Evolutionary conservation across 1,140 invertebrate species (phyloP).

Genomic region (Papilio polytes): DNA sequence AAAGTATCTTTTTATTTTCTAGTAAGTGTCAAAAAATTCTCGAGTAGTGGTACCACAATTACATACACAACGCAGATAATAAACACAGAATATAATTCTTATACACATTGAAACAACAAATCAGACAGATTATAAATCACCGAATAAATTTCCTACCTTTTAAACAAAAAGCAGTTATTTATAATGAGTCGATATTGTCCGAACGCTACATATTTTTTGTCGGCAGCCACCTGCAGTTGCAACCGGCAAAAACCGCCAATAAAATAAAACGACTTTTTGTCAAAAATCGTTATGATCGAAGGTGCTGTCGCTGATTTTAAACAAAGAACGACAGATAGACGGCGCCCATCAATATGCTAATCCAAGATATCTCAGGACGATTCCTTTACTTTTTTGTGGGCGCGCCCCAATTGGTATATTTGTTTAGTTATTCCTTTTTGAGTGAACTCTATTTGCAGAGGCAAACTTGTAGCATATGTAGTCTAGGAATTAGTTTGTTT

Average conservation of each 20-base stretch:
- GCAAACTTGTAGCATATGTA: slow-evolving; percentile 59
- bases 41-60: background rate
- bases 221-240: slow-evolving; percentile 71
- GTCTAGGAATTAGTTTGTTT: slow-evolving; percentile 48
- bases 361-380: slow-evolving; percentile 64
- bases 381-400: slow-evolving; percentile 70
- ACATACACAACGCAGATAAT: too few relatives aligned
- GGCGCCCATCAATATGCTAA: slow-evolving; percentile 80
- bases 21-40: background rate
- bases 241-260: slow-evolving; percentile 66
- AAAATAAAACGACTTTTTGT: slow-evolving; percentile 75
- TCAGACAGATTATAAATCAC: slow-evolving; percentile 35
- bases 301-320: slow-evolving; percentile 80
- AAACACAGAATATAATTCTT: background rate
- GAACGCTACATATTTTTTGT: slow-evolving; percentile 50
- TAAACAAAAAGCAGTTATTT: slow-evolving; percentile 39
- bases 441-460: slow-evolving; percentile 73
- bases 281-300: slow-evolving; percentile 77
- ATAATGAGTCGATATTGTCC: slow-evolving; percentile 40
- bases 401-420: slow-evolving; percentile 79
- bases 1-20: background rate
- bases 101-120: slow-evolving; percentile 29
- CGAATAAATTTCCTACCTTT: slow-evolving; percentile 36
- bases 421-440: slow-evolving; percentile 77
- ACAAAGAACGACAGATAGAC: slow-evolving; percentile 78